Percentiles rank a stretch among this genome's conserved stretches.
These are phyloP conservation scores for Drosophila triauraria DNA, from an alignment of 1,140 invertebrate species.

Conservation along the genomic window DNA sequence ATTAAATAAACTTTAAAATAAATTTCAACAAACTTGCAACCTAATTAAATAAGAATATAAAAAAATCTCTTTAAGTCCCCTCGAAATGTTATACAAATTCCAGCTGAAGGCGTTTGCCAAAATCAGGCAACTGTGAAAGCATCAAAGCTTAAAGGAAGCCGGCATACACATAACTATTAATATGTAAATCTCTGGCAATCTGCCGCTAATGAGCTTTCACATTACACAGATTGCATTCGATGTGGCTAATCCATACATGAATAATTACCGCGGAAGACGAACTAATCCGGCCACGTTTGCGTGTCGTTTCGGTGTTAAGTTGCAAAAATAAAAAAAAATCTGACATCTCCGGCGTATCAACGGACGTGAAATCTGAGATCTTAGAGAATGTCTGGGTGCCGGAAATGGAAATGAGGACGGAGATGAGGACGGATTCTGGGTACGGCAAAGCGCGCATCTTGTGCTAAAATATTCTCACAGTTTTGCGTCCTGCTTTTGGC, in stretches of 20 bases:
- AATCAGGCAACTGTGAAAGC: constrained; percentile 1
- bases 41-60: too few relatives aligned
- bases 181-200: constrained; percentile 45
- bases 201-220: constrained; percentile 50
- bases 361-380: constrained; percentile 42
- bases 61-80: neutral
- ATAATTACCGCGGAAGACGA: constrained; percentile 35
- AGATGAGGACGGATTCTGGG: constrained; percentile 3
- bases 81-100: neutral
- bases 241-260: constrained; percentile 51
- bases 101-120: neutral
- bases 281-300: constrained; percentile 41
- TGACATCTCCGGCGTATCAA: constrained; percentile 17
- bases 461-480: constrained; percentile 48
- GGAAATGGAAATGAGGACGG: constrained; percentile 46
- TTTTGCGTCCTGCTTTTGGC: constrained; percentile 28
- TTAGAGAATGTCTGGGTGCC: constrained; percentile 1
- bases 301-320: constrained; percentile 31
- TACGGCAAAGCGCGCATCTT: constrained; percentile 4
- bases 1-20: too few relatives aligned
- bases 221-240: constrained; percentile 47
- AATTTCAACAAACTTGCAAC: too few relatives aligned
- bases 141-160: constrained; percentile 3
- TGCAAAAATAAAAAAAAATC: constrained; percentile 27
- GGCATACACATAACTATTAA: constrained; percentile 40